Percentiles rank a stretch among this genome's conserved stretches.
phyloP scores from a whole-genome alignment of 2,113 vertebrate genomes.

The Pavo muticus region DNA sequence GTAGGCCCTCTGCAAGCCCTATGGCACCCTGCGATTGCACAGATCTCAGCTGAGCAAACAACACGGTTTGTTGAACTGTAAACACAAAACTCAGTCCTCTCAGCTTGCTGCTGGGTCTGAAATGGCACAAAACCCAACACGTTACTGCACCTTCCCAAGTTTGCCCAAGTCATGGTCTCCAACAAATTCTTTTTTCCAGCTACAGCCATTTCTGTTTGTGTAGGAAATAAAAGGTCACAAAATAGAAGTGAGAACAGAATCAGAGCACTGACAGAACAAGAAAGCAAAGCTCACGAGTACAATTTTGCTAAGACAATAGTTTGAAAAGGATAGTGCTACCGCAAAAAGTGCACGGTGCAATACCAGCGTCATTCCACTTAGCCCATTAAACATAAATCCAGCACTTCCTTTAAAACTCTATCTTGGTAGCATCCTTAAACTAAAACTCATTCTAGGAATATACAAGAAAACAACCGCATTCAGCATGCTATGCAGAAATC shows the following conservation, averaged over 20 bases:
- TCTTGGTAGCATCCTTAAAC: background rate
- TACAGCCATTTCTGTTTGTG: background rate
- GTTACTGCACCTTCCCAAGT: background rate
- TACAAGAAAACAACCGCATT: accelerated
- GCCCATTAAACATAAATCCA: background rate
- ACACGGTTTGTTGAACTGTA: background rate
- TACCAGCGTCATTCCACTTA: background rate
- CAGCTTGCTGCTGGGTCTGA: background rate
- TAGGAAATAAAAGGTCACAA: background rate
- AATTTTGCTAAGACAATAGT: background rate
- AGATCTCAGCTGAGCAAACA: background rate
- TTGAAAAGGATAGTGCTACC: background rate
- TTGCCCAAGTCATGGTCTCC: background rate
- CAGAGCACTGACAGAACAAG: background rate
- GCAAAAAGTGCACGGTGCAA: background rate
- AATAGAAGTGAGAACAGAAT: background rate
- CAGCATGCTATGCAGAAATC: background rate
- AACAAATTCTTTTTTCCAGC: background rate
- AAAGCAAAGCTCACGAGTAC: background rate
- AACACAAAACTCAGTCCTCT: background rate
- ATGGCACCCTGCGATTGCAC: background rate
- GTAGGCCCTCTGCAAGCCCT: background rate
- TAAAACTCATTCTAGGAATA: background rate
- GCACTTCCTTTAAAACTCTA: background rate
- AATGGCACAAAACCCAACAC: background rate